Conservation (phyloP, 1,140 invertebrate genomes). For the Dendroctonus valens region DNA sequence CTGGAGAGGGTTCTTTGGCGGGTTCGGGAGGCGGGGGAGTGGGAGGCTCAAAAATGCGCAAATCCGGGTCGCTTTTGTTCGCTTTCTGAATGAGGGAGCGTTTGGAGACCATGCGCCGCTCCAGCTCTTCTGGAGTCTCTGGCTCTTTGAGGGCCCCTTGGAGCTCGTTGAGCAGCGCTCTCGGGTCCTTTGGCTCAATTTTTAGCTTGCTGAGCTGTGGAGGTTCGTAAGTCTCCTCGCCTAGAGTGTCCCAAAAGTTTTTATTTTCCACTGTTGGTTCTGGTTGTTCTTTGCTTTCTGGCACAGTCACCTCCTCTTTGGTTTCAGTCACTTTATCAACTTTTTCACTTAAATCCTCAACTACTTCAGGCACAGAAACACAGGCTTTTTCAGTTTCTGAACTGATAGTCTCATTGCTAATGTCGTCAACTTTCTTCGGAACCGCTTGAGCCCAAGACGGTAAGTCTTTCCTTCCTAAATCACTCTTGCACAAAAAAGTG, state of each 20-base stretch:
- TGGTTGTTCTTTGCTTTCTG: not conserved
- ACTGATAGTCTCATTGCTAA: too few species aligned
- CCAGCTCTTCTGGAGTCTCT: constrained; percentile 29
- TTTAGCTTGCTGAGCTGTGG: constrained; percentile 49
- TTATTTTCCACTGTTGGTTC: not conserved
- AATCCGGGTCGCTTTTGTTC: constrained; percentile 45
- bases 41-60: constrained; percentile 43
- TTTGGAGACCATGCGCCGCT: constrained; percentile 43
- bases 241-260: constrained; percentile 51
- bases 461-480: constrained; percentile 3
- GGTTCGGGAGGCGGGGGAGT: constrained; percentile 38
- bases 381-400: not conserved
- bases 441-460: constrained; percentile 3
- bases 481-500: constrained; percentile 24
- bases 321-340: not conserved
- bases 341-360: not conserved
- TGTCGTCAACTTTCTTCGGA: not conserved
- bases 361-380: not conserved
- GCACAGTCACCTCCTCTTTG: too few species aligned
- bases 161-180: constrained; percentile 15
- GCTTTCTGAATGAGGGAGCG: constrained; percentile 46
- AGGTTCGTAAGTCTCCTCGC: constrained; percentile 56
- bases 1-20: constrained; percentile 34
- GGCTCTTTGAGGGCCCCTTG: constrained; percentile 8
- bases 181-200: constrained; percentile 24